Conservation (phyloP, 2,888 invertebrate genomes). For the Orgyia antiqua region DNA sequence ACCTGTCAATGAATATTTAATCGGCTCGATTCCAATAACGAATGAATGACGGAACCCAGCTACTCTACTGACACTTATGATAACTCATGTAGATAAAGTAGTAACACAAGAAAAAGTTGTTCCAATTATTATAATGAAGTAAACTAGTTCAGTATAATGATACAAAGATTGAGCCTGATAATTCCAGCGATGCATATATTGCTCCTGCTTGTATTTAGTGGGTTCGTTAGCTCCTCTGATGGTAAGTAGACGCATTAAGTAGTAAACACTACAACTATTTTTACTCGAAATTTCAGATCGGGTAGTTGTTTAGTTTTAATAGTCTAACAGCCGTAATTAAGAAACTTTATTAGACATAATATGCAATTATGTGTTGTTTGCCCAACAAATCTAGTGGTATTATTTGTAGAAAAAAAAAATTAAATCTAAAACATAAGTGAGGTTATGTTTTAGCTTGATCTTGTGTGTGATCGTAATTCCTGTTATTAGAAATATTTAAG, state of each 20-base stretch:
- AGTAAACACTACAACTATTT: slow-evolving; percentile 24
- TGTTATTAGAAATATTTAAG: no score
- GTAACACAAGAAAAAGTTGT: no score
- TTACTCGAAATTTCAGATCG: no score
- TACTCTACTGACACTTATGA: slow-evolving; percentile 49
- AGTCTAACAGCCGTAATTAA: no score
- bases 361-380: no score
- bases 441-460: no score
- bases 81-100: slow-evolving; percentile 50
- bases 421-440: no score
- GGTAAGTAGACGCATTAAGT: slow-evolving; percentile 50
- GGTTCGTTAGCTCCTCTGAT: slow-evolving; percentile 52
- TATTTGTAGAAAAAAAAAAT: no score
- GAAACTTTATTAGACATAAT: no score
- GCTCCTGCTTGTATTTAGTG: slow-evolving; percentile 47
- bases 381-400: no score
- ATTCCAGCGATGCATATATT: slow-evolving; percentile 43
- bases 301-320: no score
- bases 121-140: slow-evolving; percentile 53
- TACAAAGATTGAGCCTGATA: slow-evolving; percentile 46
- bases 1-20: slow-evolving; percentile 68
- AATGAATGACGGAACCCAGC: slow-evolving; percentile 60
- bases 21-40: slow-evolving; percentile 53
- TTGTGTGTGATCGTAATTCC: no score
- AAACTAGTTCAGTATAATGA: slow-evolving; percentile 59